A percentile compares a stretch with the other conserved stretches of the same genome.
phyloP scores from a whole-genome alignment of 2,797 vertebrate genomes.

The Thunnus albacares region DNA sequence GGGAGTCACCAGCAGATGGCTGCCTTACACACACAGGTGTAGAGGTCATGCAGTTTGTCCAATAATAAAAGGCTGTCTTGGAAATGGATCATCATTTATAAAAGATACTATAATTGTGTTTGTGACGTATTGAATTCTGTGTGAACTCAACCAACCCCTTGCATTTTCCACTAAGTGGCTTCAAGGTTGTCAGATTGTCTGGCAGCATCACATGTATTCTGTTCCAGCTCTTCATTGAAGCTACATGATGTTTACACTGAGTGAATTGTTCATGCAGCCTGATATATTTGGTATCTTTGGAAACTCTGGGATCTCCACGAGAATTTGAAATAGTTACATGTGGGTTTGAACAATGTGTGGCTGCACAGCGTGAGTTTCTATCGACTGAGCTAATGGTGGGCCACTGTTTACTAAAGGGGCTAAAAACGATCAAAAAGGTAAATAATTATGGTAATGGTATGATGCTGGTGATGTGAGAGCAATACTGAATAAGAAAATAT shows the following conservation, averaged over 20 bases:
- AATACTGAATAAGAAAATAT: neutral
- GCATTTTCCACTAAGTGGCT: neutral
- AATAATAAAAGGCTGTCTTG: neutral
- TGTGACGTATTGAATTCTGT: neutral
- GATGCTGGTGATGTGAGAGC: neutral
- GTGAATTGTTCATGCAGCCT: neutral
- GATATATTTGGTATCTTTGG: neutral
- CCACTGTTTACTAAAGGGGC: too few relatives aligned
- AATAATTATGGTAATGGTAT: neutral
- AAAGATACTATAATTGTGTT: neutral
- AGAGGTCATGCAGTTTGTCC: slow-evolving; percentile 11
- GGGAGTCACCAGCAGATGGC: slow-evolving; percentile 17
- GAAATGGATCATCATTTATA: neutral
- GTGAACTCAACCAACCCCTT: neutral
- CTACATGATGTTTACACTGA: neutral
- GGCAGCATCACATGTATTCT: neutral
- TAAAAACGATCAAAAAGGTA: neutral
- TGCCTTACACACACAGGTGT: slow-evolving; percentile 7
- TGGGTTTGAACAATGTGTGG: too few relatives aligned
- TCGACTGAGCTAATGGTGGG: too few relatives aligned
- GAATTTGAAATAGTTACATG: neutral
- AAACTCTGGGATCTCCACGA: neutral
- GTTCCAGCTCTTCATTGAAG: neutral
- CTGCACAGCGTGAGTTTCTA: too few relatives aligned
- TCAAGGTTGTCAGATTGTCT: neutral